phyloP scores from a whole-genome alignment of 2,888 invertebrate genomes.

The Thelaira solivaga region DNA sequence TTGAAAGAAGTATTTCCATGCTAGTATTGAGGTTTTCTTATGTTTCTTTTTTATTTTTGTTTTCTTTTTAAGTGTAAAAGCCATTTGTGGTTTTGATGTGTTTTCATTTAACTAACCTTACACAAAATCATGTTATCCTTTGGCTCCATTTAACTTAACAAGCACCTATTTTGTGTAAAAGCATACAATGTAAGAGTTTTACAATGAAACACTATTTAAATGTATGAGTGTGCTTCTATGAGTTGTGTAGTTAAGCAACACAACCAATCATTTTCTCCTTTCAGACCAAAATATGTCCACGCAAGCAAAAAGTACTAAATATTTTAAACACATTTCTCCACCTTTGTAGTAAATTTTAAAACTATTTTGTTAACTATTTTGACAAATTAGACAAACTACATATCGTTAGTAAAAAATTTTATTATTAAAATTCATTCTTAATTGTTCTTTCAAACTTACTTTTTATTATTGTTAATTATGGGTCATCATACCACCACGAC shows the following conservation, averaged over 20 bases:
- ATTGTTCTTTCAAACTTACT: no score
- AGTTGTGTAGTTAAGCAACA: conserved; percentile 36
- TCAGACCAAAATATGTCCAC: no score
- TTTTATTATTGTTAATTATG: no score
- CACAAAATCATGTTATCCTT: conserved; percentile 61
- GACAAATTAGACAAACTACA: no score
- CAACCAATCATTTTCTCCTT: conserved; percentile 48
- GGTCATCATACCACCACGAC: no score
- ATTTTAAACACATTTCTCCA: no score
- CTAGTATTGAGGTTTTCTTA: background rate
- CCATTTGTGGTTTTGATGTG: conserved; percentile 49
- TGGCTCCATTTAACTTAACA: conserved; percentile 63
- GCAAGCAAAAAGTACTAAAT: no score
- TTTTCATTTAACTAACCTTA: conserved; percentile 59
- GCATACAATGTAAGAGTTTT: conserved; percentile 29
- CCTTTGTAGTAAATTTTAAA: no score
- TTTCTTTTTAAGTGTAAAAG: conserved; percentile 46
- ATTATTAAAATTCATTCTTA: no score
- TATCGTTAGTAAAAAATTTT: no score
- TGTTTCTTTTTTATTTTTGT: background rate
- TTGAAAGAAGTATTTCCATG: background rate
- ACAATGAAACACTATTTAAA: background rate
- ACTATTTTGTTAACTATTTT: no score
- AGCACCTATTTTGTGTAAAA: conserved; percentile 50
- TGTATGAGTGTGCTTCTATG: background rate